Evolutionary conservation across 92 coral and sea anemone species (phyloP), one percentile per base, ranked within the genome.

Genomic region (Palythoa grandiflora): DNA sequence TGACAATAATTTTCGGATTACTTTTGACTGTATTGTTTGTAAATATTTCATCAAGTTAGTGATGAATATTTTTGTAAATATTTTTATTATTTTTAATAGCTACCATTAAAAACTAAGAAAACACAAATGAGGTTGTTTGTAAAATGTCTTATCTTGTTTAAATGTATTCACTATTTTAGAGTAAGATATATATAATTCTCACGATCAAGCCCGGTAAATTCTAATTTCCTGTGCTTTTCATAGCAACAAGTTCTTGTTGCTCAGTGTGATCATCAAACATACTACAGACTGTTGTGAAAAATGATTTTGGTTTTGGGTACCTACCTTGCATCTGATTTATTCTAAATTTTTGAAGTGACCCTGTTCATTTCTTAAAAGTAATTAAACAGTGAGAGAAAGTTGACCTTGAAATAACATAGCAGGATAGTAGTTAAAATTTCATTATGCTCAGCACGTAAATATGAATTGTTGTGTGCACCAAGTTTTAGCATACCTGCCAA

Each of bases 121-220:
- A 55, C 61, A 55, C 61, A 50, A 83, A 37, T 66, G 77, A 83
- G 71, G 37, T 68, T 83, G 28, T 47, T 68, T 15, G 75, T 68
- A 83, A 83, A 55, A 55, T 55, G 61, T 55, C 0, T 28, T 28
- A 28, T 28, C 28, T 28, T 28, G 28, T 28, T 28, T 28, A 9
- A 55, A 55, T 55, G 61, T 55, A 55, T 55, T 7, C 7, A 55
- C 60, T 55, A 55, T n/a, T n/a, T n/a, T n/a, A n/a, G n/a, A n/a
- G n/a, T n/a, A n/a, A n/a, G n/a, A n/a, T n/a, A n/a, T n/a, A n/a
- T n/a, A n/a, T n/a, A n/a, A n/a, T n/a, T n/a, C n/a, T n/a, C n/a
- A n/a, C n/a, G n/a, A n/a, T 57, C 63, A 57, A 57, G 2, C 65
- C n/a, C 65, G 13, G 4, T 57, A 57, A 57, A 57, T 57, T 57